Conservation (phyloP, 2,888 invertebrate genomes). For the Cyclophora punctaria region DNA sequence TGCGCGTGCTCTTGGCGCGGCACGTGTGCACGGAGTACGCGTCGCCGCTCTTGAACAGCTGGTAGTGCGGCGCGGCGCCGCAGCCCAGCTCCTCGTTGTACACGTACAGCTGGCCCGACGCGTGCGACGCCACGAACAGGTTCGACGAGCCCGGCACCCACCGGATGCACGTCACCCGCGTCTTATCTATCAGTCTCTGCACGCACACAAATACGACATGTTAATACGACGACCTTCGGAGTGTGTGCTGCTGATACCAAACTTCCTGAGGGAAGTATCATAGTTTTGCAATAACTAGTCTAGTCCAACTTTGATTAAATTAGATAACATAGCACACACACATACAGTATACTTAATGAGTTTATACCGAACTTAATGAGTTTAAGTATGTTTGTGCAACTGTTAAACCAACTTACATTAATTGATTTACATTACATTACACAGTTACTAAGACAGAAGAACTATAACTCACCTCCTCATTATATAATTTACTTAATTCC, state of each 20-base stretch:
- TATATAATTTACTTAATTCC: conserved; percentile 96
- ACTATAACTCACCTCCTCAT: conserved; percentile 89
- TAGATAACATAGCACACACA: no score
- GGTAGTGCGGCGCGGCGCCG: conserved; percentile 94
- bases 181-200: conserved; percentile 94
- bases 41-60: conserved; percentile 95
- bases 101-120: conserved; percentile 96
- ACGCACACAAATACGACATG: conserved; percentile 30
- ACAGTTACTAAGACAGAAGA: background rate
- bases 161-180: conserved; percentile 95
- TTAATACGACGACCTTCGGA: no score
- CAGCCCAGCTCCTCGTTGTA: conserved; percentile 97
- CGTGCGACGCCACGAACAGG: conserved; percentile 94
- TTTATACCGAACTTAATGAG: no score
- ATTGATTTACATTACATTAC: no score
- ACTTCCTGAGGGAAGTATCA: no score
- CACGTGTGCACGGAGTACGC: conserved; percentile 96
- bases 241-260: no score
- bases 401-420: no score
- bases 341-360: no score
- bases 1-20: conserved; percentile 95
- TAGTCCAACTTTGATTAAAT: no score
- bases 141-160: conserved; percentile 98
- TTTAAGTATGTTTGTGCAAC: no score
- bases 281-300: no score